Base-by-base conservation (phyloP, 2,888 invertebrate genomes). In the Chalcosyrphus nemorum region DNA sequence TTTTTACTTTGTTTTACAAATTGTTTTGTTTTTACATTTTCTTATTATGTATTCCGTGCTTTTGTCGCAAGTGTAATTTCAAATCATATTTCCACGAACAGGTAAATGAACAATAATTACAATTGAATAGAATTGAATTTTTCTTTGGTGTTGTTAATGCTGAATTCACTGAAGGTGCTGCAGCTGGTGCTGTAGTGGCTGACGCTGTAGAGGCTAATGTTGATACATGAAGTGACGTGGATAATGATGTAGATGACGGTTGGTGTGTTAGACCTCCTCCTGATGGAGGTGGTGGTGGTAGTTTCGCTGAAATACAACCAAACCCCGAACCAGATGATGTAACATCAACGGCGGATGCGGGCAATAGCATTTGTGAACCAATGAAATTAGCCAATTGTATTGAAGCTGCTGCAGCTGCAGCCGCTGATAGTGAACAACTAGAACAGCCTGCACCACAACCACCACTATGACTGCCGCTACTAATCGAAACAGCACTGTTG, bases 71-170 rank as follows among this genome's bases (percentile, higher is more conserved):
- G 87, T 92, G 92, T 86, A 92, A 86, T 86, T 92, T 92, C 61
- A 92, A 87, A 87, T 92, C 92, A 81, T 91, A 92, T 74, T 91
- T 91, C 92, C 92, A 92, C 63, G 91, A 90, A 87, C 92, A 92
- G 75, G 88, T 88, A 86, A 91, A 92, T 76, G 89, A 88, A 87
- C 92, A 92, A 86, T 90, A 91, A 75, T 89, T 90, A 86, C 92
- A 92, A 78, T 89, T 89, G 81, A 91, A 92, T 86, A 90, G 89
- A 19, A 87, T 87, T 72, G 89, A 88, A 45, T 88, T 86, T 81
- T 89, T 88, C 86, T 90, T 90, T 75, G 87, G 87, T 66, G 88
- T 86, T 76, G 81, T 66, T 61, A 86, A 82, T 71, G 85, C 50
- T 13, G 80, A 86, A 80, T 54, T 71, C 52, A 75, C 63, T 82